Conservation (phyloP, 2,888 invertebrate genomes). For the Muschampia plurimacula region DNA sequence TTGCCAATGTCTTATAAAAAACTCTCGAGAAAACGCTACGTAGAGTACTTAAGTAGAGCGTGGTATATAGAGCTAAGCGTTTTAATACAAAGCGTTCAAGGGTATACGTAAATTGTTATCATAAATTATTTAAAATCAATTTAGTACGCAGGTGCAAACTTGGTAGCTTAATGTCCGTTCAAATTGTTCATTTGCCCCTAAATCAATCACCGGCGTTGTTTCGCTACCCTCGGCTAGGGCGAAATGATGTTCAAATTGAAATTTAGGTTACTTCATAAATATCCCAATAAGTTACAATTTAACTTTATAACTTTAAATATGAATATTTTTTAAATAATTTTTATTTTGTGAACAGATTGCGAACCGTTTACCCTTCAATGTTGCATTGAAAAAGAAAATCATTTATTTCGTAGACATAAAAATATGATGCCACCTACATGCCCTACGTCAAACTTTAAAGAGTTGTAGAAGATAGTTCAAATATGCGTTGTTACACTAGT, state of each 20-base stretch:
- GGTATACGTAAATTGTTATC: conserved; percentile 1
- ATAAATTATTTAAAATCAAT: conserved; percentile 42
- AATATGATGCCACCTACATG: too few species aligned
- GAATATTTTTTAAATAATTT: too few species aligned
- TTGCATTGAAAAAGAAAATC: too few species aligned
- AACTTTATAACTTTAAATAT: not conserved
- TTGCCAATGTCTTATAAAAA: not conserved
- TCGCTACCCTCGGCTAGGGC: conserved; percentile 33
- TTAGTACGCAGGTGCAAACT: conserved; percentile 43
- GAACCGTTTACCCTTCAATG: too few species aligned
- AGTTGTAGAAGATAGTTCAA: too few species aligned
- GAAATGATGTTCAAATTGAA: conserved; percentile 35
- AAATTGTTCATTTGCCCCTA: conserved; percentile 59
- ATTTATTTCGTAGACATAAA: too few species aligned
- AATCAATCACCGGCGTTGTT: conserved; percentile 59
- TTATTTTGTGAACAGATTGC: too few species aligned
- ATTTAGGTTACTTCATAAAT: conserved; percentile 28
- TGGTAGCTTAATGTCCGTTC: conserved; percentile 44
- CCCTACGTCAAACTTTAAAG: too few species aligned
- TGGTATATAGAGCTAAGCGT: conserved; percentile 14
- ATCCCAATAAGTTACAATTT: not conserved
- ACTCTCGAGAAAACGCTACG: not conserved
- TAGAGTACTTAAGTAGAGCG: not conserved
- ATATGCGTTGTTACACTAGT: too few species aligned
- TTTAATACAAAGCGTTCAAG: conserved; percentile 6